phyloP scores from a whole-genome alignment of 2,113 vertebrate species.

The Suricata suricatta region DNA sequence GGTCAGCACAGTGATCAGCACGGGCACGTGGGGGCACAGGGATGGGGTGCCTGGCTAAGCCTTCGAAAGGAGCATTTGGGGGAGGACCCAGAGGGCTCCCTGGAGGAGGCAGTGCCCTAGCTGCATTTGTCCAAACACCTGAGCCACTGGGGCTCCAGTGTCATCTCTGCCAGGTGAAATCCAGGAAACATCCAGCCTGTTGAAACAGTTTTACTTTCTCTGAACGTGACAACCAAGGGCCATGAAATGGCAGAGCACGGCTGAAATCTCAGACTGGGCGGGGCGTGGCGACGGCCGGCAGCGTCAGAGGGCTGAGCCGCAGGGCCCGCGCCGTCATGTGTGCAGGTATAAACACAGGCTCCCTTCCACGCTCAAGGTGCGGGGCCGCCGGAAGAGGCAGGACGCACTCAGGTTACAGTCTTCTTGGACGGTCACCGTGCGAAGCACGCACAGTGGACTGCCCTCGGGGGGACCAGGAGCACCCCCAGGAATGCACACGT shows the following conservation, averaged over 20 bases:
- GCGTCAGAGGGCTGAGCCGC: not conserved
- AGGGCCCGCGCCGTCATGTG: not conserved
- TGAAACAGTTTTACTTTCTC: not conserved
- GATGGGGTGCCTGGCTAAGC: rapidly evolving
- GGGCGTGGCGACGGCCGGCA: not conserved
- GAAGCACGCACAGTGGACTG: not conserved
- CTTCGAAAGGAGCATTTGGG: not conserved
- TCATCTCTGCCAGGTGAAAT: not conserved
- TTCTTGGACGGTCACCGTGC: not conserved
- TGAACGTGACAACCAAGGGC: not conserved
- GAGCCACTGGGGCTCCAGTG: not conserved
- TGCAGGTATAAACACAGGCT: not conserved
- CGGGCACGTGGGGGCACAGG: rapidly evolving
- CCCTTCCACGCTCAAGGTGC: rapidly evolving
- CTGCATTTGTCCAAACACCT: rapidly evolving
- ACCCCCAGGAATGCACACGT: not conserved
- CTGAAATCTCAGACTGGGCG: rapidly evolving
- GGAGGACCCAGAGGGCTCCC: not conserved
- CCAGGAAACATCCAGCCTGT: not conserved
- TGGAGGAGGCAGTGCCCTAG: not conserved
- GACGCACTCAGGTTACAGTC: not conserved
- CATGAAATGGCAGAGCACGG: not conserved
- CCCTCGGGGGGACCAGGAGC: not conserved
- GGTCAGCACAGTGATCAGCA: not conserved
- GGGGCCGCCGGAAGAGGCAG: not conserved